phyloP scores from a whole-genome alignment of 2,797 vertebrate species.

The Buceros bicornis region DNA sequence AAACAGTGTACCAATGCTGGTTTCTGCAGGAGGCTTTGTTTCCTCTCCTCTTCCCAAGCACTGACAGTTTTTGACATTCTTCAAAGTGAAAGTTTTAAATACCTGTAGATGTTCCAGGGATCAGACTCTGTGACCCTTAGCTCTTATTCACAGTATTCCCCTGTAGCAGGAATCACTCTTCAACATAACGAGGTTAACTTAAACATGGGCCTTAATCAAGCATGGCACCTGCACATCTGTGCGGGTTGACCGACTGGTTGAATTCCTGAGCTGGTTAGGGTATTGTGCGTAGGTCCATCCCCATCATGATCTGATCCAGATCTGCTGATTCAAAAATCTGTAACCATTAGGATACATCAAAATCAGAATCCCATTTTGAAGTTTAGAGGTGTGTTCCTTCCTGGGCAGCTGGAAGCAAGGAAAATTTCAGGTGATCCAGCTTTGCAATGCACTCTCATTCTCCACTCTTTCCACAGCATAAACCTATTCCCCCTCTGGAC shows the following conservation, averaged over 20 bases:
- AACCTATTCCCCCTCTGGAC: background rate
- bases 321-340: background rate
- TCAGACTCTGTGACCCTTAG: background rate
- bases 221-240: background rate
- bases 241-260: fast-evolving
- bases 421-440: background rate
- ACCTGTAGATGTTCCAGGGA: background rate
- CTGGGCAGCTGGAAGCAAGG: background rate
- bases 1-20: background rate
- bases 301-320: background rate
- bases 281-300: background rate
- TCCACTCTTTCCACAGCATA: background rate
- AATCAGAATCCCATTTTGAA: background rate
- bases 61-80: background rate
- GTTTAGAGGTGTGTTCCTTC: background rate
- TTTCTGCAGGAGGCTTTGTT: background rate
- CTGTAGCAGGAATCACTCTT: background rate
- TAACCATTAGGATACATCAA: background rate
- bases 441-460: background rate
- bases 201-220: background rate
- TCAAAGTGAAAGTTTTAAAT: background rate
- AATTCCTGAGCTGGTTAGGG: background rate
- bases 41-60: background rate
- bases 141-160: background rate
- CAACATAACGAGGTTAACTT: background rate